These are phyloP conservation scores for Drosophila erecta DNA, from an alignment of 1,140 invertebrate species.

Conservation along the genomic window DNA sequence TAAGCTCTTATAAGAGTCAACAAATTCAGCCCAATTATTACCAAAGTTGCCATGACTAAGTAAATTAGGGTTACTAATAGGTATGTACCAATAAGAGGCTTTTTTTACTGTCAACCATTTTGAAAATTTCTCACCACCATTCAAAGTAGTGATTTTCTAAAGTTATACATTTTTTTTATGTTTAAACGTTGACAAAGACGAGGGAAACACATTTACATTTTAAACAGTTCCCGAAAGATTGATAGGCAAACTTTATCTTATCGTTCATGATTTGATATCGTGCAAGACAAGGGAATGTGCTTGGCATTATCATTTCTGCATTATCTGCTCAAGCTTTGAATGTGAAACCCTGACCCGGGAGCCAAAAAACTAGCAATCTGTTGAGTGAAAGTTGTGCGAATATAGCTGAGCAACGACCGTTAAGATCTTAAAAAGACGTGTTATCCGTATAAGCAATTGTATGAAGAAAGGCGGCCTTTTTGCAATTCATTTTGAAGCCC, in stretches of 20 bases:
- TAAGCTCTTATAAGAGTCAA: slow-evolving; percentile 36
- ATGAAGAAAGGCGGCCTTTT: background rate
- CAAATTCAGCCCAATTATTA: slow-evolving; percentile 26
- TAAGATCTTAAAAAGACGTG: slow-evolving; percentile 30
- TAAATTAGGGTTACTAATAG: background rate
- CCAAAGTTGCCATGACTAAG: slow-evolving; percentile 13
- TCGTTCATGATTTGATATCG: slow-evolving; percentile 68
- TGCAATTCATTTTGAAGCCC: background rate
- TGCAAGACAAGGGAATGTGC: slow-evolving; percentile 55
- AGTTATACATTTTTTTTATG: too few relatives aligned
- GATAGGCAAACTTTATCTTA: slow-evolving; percentile 60
- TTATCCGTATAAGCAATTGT: background rate
- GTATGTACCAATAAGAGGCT: background rate
- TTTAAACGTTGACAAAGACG: too few relatives aligned
- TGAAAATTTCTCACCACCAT: too few relatives aligned
- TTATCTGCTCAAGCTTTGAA: slow-evolving; percentile 66
- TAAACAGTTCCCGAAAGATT: background rate
- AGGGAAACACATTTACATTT: background rate
- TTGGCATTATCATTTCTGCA: slow-evolving; percentile 63
- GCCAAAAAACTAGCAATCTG: slow-evolving; percentile 44
- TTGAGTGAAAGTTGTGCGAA: slow-evolving; percentile 36
- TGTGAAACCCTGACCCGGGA: slow-evolving; percentile 62
- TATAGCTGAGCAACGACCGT: slow-evolving; percentile 56
- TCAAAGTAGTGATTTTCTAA: too few relatives aligned
- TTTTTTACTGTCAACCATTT: background rate